Evolutionary conservation across 2,797 vertebrate genomes (phyloP).

Genomic region (Toxotes lorentzi): DNA sequence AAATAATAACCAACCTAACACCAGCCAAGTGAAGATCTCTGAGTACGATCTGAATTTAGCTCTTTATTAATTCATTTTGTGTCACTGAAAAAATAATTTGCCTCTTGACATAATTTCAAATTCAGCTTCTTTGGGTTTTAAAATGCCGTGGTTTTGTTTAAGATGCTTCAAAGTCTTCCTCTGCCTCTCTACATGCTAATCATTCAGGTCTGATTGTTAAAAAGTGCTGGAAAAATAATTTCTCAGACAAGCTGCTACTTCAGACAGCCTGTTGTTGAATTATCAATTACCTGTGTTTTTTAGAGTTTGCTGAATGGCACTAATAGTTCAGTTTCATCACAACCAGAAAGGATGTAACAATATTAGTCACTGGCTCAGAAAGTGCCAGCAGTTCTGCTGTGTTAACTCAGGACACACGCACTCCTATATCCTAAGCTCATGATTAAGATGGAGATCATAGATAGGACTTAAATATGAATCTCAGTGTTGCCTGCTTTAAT

Average conservation of each 20-base stretch:
- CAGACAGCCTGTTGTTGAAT: background rate
- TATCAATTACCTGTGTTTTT: background rate
- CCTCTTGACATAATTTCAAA: background rate
- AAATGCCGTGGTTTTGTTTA: background rate
- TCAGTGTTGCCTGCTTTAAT: no score
- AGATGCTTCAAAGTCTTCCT: background rate
- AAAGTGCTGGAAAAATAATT: background rate
- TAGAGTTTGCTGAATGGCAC: background rate
- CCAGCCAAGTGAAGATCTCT: background rate
- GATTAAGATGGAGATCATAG: background rate
- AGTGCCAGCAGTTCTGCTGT: background rate
- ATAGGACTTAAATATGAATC: background rate
- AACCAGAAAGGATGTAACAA: background rate
- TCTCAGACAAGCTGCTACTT: background rate
- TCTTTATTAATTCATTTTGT: background rate
- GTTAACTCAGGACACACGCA: background rate
- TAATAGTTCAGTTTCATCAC: conserved; percentile 13
- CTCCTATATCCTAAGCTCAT: background rate
- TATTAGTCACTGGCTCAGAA: background rate
- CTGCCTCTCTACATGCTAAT: background rate
- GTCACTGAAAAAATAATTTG: background rate
- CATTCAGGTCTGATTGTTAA: background rate
- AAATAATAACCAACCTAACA: background rate
- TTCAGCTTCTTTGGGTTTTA: background rate
- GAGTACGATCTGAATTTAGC: background rate